These are phyloP conservation scores for Heterodera schachtii DNA, from an alignment of 1,140 invertebrate genomes.

Conservation along the genomic window DNA sequence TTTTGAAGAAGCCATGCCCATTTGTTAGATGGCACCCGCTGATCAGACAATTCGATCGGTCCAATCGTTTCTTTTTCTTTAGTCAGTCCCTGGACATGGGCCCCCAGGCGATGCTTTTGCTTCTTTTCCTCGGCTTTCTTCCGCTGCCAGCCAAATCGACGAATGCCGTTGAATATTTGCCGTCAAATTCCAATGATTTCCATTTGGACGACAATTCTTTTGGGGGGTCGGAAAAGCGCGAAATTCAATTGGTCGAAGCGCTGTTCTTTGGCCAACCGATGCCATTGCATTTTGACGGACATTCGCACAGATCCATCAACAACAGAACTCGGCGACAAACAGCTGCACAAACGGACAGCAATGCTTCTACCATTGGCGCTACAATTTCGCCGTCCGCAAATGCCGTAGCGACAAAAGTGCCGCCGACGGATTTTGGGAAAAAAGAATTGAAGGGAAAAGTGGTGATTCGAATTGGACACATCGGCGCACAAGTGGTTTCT, in stretches of 20 bases:
- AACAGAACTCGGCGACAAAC: not conserved
- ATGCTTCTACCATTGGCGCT: not conserved
- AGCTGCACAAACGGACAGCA: not conserved
- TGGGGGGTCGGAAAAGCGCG: not conserved
- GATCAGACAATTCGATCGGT: too few relatives aligned
- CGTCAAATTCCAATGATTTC: not conserved
- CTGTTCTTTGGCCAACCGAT: not conserved
- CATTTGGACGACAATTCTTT: not conserved
- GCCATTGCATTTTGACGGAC: not conserved
- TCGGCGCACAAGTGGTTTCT: slow-evolving; percentile 16
- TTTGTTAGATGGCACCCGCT: too few relatives aligned
- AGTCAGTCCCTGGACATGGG: not conserved
- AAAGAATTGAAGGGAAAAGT: slow-evolving; percentile 23
- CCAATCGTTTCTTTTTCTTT: not conserved
- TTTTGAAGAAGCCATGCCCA: too few relatives aligned
- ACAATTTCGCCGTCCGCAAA: not conserved
- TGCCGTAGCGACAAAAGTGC: not conserved
- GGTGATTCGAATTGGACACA: slow-evolving; percentile 23
- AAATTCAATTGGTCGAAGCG: not conserved
- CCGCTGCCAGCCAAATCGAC: not conserved
- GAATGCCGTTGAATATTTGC: not conserved
- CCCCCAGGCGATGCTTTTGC: not conserved
- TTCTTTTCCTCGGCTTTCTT: not conserved
- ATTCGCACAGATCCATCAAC: not conserved
- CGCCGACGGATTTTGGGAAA: slow-evolving; percentile 8